Evolutionary conservation across 2,113 vertebrate genomes (phyloP).

Genomic region (Lycocorax pyrrhopterus): DNA sequence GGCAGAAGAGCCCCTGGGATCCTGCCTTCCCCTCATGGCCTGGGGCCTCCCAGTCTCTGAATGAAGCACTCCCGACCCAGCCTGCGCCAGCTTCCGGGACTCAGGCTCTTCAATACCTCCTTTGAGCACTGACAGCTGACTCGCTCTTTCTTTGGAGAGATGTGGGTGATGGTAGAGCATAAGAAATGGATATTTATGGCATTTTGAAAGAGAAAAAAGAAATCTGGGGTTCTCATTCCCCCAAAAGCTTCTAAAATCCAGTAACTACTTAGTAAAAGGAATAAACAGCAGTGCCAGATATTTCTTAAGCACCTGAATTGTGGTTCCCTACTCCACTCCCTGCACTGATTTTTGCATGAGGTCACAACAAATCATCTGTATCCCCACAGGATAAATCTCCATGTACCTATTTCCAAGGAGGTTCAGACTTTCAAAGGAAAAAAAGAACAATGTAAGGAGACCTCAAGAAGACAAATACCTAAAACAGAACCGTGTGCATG

Average conservation of each 20-base stretch:
- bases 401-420: neutral
- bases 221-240: neutral
- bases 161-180: neutral
- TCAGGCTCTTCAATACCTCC: neutral
- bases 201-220: neutral
- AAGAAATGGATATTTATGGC: neutral
- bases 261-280: neutral
- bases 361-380: neutral
- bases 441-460: neutral
- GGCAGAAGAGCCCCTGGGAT: neutral
- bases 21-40: neutral
- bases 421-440: neutral
- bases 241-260: neutral
- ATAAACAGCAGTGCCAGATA: neutral
- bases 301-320: neutral
- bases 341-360: neutral
- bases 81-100: neutral
- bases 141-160: neutral
- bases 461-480: neutral
- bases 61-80: neutral
- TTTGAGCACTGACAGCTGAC: neutral
- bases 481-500: neutral
- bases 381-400: neutral
- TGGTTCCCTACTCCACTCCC: too few species aligned
- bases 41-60: neutral